These are phyloP conservation scores for Drosophila obscura DNA, from an alignment of 1,140 invertebrate genomes.

Conservation along the genomic window DNA sequence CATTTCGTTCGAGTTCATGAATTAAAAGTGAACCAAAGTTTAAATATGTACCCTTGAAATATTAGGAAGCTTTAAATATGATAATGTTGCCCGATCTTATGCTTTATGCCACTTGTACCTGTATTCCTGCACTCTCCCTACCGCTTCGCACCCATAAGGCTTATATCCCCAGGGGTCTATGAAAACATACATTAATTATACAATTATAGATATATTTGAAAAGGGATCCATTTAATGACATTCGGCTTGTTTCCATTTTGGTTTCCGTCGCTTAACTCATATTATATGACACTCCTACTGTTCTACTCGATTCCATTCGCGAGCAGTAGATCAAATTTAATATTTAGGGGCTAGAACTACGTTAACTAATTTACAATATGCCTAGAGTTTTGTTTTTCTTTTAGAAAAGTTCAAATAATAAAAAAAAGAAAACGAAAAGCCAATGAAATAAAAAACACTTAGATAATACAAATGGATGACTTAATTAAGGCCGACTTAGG, in stretches of 20 bases:
- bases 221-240: slow-evolving; percentile 34
- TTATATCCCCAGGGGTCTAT: no score
- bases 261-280: slow-evolving; percentile 41
- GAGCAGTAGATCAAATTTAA: slow-evolving; percentile 30
- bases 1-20: not conserved
- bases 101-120: no score
- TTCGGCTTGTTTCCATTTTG: slow-evolving; percentile 43
- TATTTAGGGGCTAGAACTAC: slow-evolving; percentile 29
- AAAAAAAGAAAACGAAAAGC: slow-evolving; percentile 12
- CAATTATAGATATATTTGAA: slow-evolving; percentile 32
- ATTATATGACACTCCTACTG: slow-evolving; percentile 55
- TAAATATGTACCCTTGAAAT: not conserved
- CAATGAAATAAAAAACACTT: slow-evolving; percentile 44
- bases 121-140: no score
- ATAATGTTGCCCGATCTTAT: not conserved
- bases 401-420: slow-evolving; percentile 57
- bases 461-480: slow-evolving; percentile 18
- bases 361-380: slow-evolving; percentile 11
- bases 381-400: slow-evolving; percentile 58
- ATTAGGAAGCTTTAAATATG: no score
- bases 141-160: no score
- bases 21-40: slow-evolving; percentile 3
- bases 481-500: slow-evolving; percentile 22
- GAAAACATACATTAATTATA: not conserved
- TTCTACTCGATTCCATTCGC: not conserved